A percentile compares a stretch with the other conserved stretches of the same genome.
Evolutionary conservation across 2,797 vertebrate species (phyloP).

Genomic region (Melopsittacus undulatus): DNA sequence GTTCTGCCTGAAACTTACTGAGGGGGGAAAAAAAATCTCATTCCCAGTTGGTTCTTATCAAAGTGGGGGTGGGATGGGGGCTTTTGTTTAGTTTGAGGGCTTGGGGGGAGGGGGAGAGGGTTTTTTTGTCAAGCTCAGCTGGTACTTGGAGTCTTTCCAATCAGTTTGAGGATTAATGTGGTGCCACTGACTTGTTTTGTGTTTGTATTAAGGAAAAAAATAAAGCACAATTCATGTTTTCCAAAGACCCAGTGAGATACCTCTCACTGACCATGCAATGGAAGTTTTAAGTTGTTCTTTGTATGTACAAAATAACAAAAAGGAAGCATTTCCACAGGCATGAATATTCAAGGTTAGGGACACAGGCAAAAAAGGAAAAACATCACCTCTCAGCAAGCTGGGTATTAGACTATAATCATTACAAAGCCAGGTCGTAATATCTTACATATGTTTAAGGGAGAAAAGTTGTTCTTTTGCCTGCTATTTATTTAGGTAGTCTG

Average conservation of each 20-base stretch:
- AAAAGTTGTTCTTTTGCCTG: constrained; percentile 34
- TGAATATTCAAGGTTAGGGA: constrained; percentile 36
- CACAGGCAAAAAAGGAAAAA: not conserved
- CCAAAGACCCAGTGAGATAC: constrained; percentile 6
- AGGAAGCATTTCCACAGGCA: constrained; percentile 47
- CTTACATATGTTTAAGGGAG: constrained; percentile 39
- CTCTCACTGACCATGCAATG: constrained; percentile 32
- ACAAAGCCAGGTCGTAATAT: constrained; percentile 39
- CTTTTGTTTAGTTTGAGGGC: not conserved
- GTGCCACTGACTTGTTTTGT: constrained; percentile 51
- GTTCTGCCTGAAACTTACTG: constrained; percentile 37
- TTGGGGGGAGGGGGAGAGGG: no score
- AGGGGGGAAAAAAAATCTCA: not conserved
- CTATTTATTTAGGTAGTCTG: constrained; percentile 42
- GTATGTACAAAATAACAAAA: constrained; percentile 37
- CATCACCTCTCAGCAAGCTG: not conserved
- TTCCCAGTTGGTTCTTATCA: constrained; percentile 52
- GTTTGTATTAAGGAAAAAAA: constrained; percentile 2
- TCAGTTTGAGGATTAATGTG: constrained; percentile 42
- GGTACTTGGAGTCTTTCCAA: constrained; percentile 57
- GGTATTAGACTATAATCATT: constrained; percentile 31
- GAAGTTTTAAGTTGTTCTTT: constrained; percentile 53
- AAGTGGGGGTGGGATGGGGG: not conserved
- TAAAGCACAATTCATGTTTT: constrained; percentile 38
- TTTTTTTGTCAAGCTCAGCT: constrained; percentile 3